Evolutionary conservation across 2,113 vertebrate genomes (phyloP).

Genomic region (Saguinus imperator): DNA sequence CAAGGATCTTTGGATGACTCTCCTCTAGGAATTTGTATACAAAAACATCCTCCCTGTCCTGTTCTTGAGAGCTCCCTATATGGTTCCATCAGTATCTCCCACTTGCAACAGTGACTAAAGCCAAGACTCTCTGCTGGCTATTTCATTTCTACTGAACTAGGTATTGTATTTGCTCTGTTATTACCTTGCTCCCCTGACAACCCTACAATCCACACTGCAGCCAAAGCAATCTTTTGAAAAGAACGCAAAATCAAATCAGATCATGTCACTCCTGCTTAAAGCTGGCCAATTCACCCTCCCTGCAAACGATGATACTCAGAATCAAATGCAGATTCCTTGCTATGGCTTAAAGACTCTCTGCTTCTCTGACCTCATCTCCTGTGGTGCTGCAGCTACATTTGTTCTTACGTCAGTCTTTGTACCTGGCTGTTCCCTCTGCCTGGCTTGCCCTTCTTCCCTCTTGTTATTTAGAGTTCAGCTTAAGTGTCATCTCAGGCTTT

Average conservation of each 20-base stretch:
- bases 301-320: background rate
- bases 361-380: background rate
- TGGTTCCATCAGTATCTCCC: background rate
- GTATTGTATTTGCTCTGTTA: background rate
- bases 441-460: background rate
- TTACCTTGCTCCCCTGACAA: background rate
- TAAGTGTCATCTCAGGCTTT: background rate
- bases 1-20: background rate
- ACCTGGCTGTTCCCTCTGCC: background rate
- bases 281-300: background rate
- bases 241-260: background rate
- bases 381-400: background rate
- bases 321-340: background rate
- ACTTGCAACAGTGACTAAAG: background rate
- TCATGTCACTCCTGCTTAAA: background rate
- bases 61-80: background rate
- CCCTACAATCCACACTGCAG: background rate
- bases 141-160: background rate
- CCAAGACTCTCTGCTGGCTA: background rate
- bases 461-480: background rate
- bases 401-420: background rate
- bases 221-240: background rate
- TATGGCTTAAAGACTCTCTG: rapidly evolving
- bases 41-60: background rate
- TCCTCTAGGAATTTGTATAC: background rate